Evolutionary conservation across 2,888 invertebrate species (phyloP), one percentile per base, ranked within the genome.

Genomic region (Cosmia pyralina): DNA sequence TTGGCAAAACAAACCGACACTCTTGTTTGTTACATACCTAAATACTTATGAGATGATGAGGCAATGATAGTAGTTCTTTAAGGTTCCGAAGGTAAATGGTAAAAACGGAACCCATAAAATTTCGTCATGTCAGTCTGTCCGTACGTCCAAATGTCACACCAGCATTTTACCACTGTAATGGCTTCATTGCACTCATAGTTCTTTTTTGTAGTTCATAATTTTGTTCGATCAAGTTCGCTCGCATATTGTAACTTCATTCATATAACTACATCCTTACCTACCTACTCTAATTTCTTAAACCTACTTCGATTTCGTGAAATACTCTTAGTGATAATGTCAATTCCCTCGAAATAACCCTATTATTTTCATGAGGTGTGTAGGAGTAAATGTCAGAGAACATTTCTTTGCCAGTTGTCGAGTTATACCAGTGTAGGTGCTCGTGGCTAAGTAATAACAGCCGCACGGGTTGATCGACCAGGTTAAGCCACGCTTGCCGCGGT

Each of bases 281-380:
- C 34, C 4, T 53, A 28, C 34, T 75, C 77, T 13, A n/a, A 50
- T 48, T 19, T 44, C 55, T 57, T 34, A 28, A 50, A 65, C 13
- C 50, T 41, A 1, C 41, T 60, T 28, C 17, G 22, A 65, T 57
- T 76, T 57, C 17, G n/a, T 38, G 22, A 28, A 48, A 34, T 41
- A 57, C n/a, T 19, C 22, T 41, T 52, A 48, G 13, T 17, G 8
- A n/a, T 50, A 50, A 66, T 65, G 15, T 38, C 17, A 52, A 28
- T 46, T 79, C 6, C 6, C 15, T 1, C n/a, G 11, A 6, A 17
- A 68, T 77, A 55, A 52, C 22, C 10, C 38, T 60, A 28, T 72
- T 72, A 59, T 34, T 46, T 46, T 53, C n/a, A 58, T 41, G 6
- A 46, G n/a, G 11, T 19, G 2, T 34, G 38, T 71, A 17, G 17